Base-by-base conservation (phyloP, 2,113 vertebrate species). In the Patagioenas fasciata region DNA sequence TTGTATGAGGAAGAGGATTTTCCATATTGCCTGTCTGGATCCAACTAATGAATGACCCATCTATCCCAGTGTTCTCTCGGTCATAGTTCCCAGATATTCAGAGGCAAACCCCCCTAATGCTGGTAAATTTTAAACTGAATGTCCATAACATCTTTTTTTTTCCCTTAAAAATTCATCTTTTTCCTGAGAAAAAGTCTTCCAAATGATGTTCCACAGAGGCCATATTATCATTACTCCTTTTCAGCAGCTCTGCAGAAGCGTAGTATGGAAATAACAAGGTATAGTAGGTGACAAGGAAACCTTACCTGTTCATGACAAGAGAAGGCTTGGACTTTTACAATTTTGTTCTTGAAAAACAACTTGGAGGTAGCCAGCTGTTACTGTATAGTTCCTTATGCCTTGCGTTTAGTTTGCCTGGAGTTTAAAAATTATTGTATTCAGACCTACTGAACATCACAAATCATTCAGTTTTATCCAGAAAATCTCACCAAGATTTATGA, bases 101-200 rank as follows among this genome's bases (percentile, higher is more conserved):
- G 34, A 82, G 7, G 9, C 12, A 86, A 64, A 3, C 2, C 2
- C 4, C 3, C 3, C 1, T 42, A 47, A 50, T 51, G 8, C 3
- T 54, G 21, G 3, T 12, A 79, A 75, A 48, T 81, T 94, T 69
- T 16, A 47, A 86, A 36, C 12, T 6, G 20, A 56, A 70, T 6
- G 1, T 31, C 73, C 5, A 2, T 50, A 50, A 61, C 4, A 69
- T 20, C 5, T 53, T 47, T 66, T 9, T 20, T 50, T 64, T 82
- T 51, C 7, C 6, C 21, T 47, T 80, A 77, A 69, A 91, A 54
- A 40, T 8, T 26, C 0, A 19, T 54, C 73, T 62, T 3, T 58
- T 89, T 60, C 14, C 24, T 64, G 56, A 78, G 91, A 53, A 3
- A 42, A 10, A 47, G 73, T 34, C 21, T 71, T 89, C 17, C 53